These are phyloP conservation scores for Drosophila dives DNA, from an alignment of 2,888 invertebrate genomes.

Conservation along the genomic window DNA sequence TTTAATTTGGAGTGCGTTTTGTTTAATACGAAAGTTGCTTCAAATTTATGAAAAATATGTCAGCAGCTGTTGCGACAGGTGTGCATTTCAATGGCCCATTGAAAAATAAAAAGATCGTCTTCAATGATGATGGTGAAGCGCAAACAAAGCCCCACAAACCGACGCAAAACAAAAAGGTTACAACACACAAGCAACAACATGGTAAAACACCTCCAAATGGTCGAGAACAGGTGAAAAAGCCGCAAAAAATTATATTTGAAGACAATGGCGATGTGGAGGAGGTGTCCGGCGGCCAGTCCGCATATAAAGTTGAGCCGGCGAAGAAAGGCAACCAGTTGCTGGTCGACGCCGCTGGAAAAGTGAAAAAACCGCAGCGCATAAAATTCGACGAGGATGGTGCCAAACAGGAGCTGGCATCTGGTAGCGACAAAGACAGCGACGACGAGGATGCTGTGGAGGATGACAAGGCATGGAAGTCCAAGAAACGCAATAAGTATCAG, in stretches of 20 bases:
- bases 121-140: slow-evolving; percentile 77
- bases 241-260: slow-evolving; percentile 44
- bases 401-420: slow-evolving; percentile 17
- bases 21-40: slow-evolving; percentile 37
- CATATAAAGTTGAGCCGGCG: slow-evolving; percentile 14
- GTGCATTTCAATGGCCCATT: slow-evolving; percentile 42
- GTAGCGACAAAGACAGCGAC: slow-evolving; percentile 42
- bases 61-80: slow-evolving; percentile 66
- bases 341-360: slow-evolving; percentile 9
- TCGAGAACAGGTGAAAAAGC: slow-evolving; percentile 25
- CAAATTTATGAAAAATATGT: slow-evolving; percentile 47
- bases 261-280: slow-evolving; percentile 26
- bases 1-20: slow-evolving; percentile 10
- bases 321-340: slow-evolving; percentile 34
- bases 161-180: slow-evolving; percentile 41
- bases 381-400: slow-evolving; percentile 61
- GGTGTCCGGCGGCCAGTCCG: slow-evolving; percentile 9
- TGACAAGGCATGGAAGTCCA: slow-evolving; percentile 11
- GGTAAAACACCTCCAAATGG: slow-evolving; percentile 6
- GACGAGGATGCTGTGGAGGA: slow-evolving; percentile 9
- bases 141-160: slow-evolving; percentile 43
- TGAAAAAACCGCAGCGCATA: slow-evolving; percentile 64
- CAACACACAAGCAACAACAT: slow-evolving; percentile 24
- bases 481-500: slow-evolving; percentile 56
- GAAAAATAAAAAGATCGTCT: slow-evolving; percentile 82